Evolutionary conservation across 1,140 invertebrate species (phyloP).

Genomic region (Bombus superbus): DNA sequence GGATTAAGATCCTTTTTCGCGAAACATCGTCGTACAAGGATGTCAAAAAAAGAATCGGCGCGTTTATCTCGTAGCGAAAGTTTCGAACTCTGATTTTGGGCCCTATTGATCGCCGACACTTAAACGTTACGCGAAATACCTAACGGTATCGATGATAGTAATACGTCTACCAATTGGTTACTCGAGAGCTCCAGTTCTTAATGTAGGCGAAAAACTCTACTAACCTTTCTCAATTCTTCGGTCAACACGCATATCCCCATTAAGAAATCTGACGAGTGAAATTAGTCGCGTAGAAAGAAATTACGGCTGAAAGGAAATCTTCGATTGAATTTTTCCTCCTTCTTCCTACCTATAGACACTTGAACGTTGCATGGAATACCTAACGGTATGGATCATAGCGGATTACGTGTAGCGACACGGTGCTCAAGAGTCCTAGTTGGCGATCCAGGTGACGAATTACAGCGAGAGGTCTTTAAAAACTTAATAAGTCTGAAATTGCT

Average conservation of each 20-base stretch:
- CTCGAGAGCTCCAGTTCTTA: constrained; percentile 1
- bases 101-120: not conserved
- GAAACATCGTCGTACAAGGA: no score
- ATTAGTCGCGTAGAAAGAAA: not conserved
- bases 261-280: not conserved
- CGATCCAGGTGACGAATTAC: not conserved
- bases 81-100: not conserved
- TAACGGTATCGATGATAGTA: constrained; percentile 18
- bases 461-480: not conserved
- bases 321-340: not conserved
- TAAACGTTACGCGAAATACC: constrained; percentile 20
- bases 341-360: not conserved
- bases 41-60: not conserved
- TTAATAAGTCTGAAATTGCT: not conserved
- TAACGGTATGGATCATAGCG: not conserved
- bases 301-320: not conserved
- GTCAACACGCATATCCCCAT: no score
- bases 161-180: not conserved
- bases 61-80: not conserved
- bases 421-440: not conserved
- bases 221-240: not conserved
- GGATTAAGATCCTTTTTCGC: not conserved
- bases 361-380: not conserved
- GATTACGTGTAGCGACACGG: no score
- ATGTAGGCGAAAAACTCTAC: not conserved